Percentiles rank a stretch among this genome's conserved stretches.
These are phyloP conservation scores for Rhopilema esculentum DNA, from an alignment of 30 jellyfish, hydroid and myxozoan genomes.

Conservation along the genomic window DNA sequence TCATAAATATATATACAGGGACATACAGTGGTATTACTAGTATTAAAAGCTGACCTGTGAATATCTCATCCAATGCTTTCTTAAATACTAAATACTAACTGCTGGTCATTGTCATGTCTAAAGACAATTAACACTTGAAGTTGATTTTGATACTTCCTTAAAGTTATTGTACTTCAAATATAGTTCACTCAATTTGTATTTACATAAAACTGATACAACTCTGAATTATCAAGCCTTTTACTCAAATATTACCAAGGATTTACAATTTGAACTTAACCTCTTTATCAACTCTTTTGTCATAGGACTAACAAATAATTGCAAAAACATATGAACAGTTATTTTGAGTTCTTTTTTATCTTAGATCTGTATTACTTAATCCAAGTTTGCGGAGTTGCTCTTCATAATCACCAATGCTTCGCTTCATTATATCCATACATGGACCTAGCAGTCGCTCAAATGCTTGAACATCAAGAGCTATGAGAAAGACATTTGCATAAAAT, in stretches of 20 bases:
- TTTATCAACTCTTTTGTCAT: not conserved
- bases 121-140: too few relatives aligned
- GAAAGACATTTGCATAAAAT: not conserved
- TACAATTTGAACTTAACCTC: not conserved
- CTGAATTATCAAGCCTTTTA: not conserved
- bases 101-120: too few relatives aligned
- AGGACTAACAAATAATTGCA: not conserved
- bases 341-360: conserved; percentile 33
- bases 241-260: not conserved
- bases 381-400: conserved; percentile 89
- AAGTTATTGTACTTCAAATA: not conserved
- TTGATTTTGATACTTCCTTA: too few relatives aligned
- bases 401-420: conserved; percentile 91
- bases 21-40: too few relatives aligned
- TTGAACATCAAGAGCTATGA: conserved; percentile 79
- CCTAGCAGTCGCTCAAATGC: conserved; percentile 98
- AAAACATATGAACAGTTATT: not conserved
- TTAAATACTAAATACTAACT: too few relatives aligned
- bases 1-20: too few relatives aligned
- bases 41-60: too few relatives aligned
- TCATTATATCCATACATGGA: conserved; percentile 97
- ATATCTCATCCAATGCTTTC: too few relatives aligned
- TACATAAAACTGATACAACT: not conserved
- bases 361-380: conserved; percentile 95
- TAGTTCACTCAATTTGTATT: not conserved